Evolutionary conservation across 2,888 invertebrate genomes (phyloP), one percentile per base, ranked within the genome.

Genomic region (Acronicta leporina): DNA sequence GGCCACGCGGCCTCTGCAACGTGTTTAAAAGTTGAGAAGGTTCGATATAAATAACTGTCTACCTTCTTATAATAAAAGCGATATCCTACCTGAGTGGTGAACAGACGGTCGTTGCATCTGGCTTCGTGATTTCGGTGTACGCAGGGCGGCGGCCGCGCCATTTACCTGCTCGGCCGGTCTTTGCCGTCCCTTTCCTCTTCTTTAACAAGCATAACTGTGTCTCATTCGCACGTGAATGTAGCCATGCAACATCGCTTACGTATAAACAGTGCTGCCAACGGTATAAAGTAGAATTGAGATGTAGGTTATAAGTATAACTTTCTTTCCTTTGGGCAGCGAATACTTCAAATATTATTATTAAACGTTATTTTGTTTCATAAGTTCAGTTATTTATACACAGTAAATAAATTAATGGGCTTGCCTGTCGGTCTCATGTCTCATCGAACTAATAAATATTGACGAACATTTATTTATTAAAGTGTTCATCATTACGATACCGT

Each of bases 81-180:
- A 20, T 20, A 56, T 63, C 54, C 64, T 68, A 79, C 77, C 68
- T 74, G 69, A 58, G 60, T 45, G 54, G 63, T 44, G 75, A 75
- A 75, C 82, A 81, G 78, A 79, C 79, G 81, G 80, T 81, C 74
- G 84, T 78, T 84, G 85, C 87, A 87, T 87, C 86, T 86, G 86
- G 86, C 82, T 79, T 82, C 80, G 83, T 86, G 88, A 87, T 88
- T 88, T 86, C 70, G 81, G 76, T 83, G 83, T 81, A 83, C 80
- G 75, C 81, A 79, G 77, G 71, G 64, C 77, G 74, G 75, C 77
- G 81, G 71, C 76, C 79, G 77, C 69, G 77, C 70, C 78, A 78
- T 73, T 82, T 87, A 87, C 89, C 88, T 88, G 88, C 83, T 74
- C 77, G 78, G 87, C 90, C 87, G 87, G 89, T 90, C 82, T 82